Conservation (phyloP, 2,113 vertebrate genomes). For the Ceyx melanurus region DNA sequence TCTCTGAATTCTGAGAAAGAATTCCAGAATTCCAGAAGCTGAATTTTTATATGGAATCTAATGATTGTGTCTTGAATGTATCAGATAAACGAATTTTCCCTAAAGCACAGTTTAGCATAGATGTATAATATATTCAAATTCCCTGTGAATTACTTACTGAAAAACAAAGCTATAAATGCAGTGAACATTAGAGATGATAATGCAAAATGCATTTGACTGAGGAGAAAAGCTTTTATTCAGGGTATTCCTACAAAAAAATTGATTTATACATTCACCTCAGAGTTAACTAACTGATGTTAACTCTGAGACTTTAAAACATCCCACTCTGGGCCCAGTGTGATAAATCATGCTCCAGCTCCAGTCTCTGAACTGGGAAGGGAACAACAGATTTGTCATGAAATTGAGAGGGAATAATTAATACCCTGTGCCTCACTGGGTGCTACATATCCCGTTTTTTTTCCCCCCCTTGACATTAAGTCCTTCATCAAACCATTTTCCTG, state of each 20-base stretch:
- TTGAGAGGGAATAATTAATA: neutral
- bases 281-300: neutral
- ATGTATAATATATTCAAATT: neutral
- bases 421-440: neutral
- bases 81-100: too few relatives aligned
- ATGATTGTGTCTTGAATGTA: neutral
- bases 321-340: neutral
- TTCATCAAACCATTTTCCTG: neutral
- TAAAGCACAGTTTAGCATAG: too few relatives aligned
- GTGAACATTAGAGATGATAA: neutral
- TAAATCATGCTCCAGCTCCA: neutral
- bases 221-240: neutral
- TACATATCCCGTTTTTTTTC: neutral
- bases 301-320: neutral
- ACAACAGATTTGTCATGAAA: neutral
- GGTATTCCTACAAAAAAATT: neutral
- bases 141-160: neutral
- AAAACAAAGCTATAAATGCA: neutral
- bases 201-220: neutral
- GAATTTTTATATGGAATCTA: neutral
- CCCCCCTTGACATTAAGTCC: neutral
- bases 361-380: neutral
- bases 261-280: neutral
- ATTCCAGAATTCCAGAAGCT: neutral
- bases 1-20: neutral